phyloP scores from a whole-genome alignment of 2,888 invertebrate genomes.

The Mesochorus sp. region DNA sequence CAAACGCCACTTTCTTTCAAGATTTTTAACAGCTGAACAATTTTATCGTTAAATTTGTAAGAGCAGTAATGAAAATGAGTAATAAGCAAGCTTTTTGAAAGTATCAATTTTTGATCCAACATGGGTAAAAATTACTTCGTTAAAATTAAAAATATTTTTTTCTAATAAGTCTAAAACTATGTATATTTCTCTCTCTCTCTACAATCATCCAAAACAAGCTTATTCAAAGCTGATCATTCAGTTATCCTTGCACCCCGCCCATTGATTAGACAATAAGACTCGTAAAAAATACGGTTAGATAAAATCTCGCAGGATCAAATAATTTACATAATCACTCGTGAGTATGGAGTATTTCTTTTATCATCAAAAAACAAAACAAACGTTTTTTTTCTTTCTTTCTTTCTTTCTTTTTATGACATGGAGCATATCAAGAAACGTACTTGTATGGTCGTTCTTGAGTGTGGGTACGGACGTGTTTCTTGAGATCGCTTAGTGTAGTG shows the following conservation, averaged over 20 bases:
- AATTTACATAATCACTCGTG: slow-evolving; percentile 12
- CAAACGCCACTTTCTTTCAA: too few relatives aligned
- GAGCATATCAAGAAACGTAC: slow-evolving; percentile 83
- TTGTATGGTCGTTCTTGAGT: slow-evolving; percentile 95
- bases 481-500: slow-evolving; percentile 96
- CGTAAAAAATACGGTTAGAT: not conserved
- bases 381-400: too few relatives aligned
- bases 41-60: too few relatives aligned
- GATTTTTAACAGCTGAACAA: too few relatives aligned
- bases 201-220: not conserved
- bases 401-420: too few relatives aligned
- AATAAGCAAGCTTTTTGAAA: not conserved
- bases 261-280: not conserved
- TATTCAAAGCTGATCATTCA: not conserved
- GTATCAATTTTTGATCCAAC: not conserved
- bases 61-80: not conserved
- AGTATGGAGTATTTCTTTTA: slow-evolving; percentile 43
- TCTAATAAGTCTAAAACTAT: not conserved
- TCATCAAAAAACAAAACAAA: slow-evolving; percentile 6
- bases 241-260: not conserved
- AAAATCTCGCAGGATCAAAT: slow-evolving; percentile 6
- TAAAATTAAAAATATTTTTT: not conserved
- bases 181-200: not conserved
- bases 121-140: not conserved
- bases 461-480: slow-evolving; percentile 96